Base-by-base conservation (phyloP, 2,888 invertebrate genomes). In the Athalia cordata region DNA sequence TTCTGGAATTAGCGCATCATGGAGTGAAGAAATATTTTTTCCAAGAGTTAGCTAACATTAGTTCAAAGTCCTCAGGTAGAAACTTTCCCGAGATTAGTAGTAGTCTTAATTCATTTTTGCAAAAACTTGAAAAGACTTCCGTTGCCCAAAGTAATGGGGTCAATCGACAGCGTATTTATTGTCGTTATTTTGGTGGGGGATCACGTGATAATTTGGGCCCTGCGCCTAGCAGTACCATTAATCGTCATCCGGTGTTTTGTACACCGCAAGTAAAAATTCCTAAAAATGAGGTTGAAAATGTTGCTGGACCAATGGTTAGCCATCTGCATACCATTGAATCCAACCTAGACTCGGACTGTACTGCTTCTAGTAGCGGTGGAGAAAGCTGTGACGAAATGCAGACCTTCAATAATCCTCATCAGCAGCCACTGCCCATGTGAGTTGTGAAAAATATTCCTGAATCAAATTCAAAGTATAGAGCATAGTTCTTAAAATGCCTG, bases 371-470 rank as follows among this genome's bases (percentile, higher is more conserved):
- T 87, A 98, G 98, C 13, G 98, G 97, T 76, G 97, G 97, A 52
- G 98, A 98, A 90, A 97, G 97, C 86, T 96, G 96, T 90, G 98
- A 98, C 91, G 98, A 98, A 90, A 94, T 95, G 91, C 94, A 95
- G 82, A 91, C 92, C 80, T 96, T 95, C 91, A 96, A 94, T 89
- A 96, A 96, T 91, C 92, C 93, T 70, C 93, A 94, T 86, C 96
- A 96, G 87, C 94, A 95, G 86, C 93, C 93, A 80, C 92, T 96
- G 90, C 92, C 95, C 78, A 95, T 96, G 96, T 96, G 91, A 96
- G 96, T 95, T 84, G 59, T 55, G 9, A 57, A 3, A 13, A 47
- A 57, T 4, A 15, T 29, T 29, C 29, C 29, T 29, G 29, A 29
- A 29, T 29, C 29, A 29, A 29, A 29, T 29, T 29, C 29, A 29